Evolutionary conservation across 2,888 invertebrate genomes (phyloP).

Genomic region (Ditula angustiorana): DNA sequence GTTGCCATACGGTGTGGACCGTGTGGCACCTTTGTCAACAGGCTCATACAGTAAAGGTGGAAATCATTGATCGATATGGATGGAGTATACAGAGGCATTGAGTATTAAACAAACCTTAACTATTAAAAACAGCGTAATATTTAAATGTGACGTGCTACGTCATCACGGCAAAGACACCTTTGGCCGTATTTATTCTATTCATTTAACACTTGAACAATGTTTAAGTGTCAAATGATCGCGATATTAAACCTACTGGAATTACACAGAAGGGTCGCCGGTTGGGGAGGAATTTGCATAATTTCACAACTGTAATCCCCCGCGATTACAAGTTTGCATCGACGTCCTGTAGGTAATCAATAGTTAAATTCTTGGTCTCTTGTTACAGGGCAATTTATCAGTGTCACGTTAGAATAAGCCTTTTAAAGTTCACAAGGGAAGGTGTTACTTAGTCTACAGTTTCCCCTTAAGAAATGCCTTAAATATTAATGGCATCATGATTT

Average conservation of each 20-base stretch:
- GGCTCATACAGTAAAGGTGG: too few species aligned
- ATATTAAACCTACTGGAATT: constrained; percentile 35
- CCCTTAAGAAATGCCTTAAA: not conserved
- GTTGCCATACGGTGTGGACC: too few species aligned
- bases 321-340: constrained; percentile 50
- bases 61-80: too few species aligned
- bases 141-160: too few species aligned
- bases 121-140: too few species aligned
- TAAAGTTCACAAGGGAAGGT: constrained; percentile 2
- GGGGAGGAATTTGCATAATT: constrained; percentile 56
- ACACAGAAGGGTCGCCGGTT: constrained; percentile 41
- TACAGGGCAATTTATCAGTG: constrained; percentile 27
- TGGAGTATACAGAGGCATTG: too few species aligned
- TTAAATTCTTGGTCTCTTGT: constrained; percentile 30
- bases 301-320: constrained; percentile 55
- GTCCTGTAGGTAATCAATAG: constrained; percentile 35
- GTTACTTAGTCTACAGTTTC: not conserved
- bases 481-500: not conserved
- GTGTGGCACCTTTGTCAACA: too few species aligned
- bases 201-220: constrained; percentile 30
- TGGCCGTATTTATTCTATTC: constrained; percentile 9
- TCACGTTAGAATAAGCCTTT: constrained; percentile 29
- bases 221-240: constrained; percentile 32
- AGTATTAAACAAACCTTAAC: too few species aligned
- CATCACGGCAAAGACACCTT: not conserved